Base-by-base conservation (phyloP, 1,140 invertebrate genomes). In the Bombus cullumanus region DNA sequence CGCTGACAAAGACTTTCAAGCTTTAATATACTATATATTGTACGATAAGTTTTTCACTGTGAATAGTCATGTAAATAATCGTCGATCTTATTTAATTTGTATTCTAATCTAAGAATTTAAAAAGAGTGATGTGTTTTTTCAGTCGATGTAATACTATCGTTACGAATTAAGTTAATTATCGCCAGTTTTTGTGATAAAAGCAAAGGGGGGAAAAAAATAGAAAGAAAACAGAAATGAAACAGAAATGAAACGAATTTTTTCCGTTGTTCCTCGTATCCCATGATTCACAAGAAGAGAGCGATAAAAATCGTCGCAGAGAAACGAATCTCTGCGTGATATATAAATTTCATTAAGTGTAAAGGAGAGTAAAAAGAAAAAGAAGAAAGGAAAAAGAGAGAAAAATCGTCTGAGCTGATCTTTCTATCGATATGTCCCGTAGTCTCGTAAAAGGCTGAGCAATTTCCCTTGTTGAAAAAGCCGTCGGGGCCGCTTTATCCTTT, bases 401-500 rank as follows among this genome's bases (percentile, higher is more conserved):
- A 39, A 39, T 1, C 10, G 66, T 15, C 74, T 73, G 31, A 84
- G 64, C 66, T 68, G 81, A 83, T 80, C 59, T 82, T 47, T 80
- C 68, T 78, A 83, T 81, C 81, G 78, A 82, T 86, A 82, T 79
- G 64, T 86, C 80, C 85, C 82, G 72, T 62, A 62, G 79, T 39
- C 77, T 86, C 88, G 88, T 86, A 86, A 89, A 89, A 86, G 78
- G 83, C 85, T 78, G 68, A 43, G 89, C 85, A 90, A 90, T 92
- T 92, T 90, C 90, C 86, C 76, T 71, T 79, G 88, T 81, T 83
- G 88, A 88, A 80, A 91, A 92, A 88, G 84, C 88, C 88, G 86
- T 91, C 85, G 87, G 85, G 88, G 89, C 86, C 88, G 92, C 91
- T 93, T 93, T 92, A 93, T 91, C 92, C 92, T 93, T 94, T 94